Evolutionary conservation across 2,888 invertebrate species (phyloP).

Genomic region (Drosophila sordidula): DNA sequence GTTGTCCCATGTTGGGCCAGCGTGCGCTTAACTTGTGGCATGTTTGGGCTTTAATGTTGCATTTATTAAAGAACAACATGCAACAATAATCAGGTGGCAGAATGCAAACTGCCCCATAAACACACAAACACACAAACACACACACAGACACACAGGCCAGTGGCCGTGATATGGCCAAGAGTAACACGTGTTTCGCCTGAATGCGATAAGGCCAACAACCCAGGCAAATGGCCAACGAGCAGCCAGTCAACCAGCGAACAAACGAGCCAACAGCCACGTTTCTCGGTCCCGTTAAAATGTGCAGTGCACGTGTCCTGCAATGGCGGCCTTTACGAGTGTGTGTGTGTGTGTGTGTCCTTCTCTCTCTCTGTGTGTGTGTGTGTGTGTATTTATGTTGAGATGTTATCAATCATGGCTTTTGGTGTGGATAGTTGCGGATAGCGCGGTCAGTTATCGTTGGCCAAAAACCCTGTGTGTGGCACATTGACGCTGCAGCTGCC

Average conservation of each 20-base stretch:
- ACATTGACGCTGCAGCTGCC: conserved; percentile 48
- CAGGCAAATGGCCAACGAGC: conserved; percentile 23
- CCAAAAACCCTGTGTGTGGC: conserved; percentile 46
- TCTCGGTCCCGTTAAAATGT: conserved; percentile 45
- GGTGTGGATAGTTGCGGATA: conserved; percentile 78
- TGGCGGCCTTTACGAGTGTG: background rate
- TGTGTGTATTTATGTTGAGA: conserved; percentile 57
- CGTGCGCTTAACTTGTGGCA: conserved; percentile 15
- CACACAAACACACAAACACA: conserved; percentile 12
- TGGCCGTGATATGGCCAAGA: conserved; percentile 47
- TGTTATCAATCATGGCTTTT: conserved; percentile 79
- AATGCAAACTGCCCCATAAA: conserved; percentile 19
- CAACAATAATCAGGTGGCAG: conserved; percentile 55
- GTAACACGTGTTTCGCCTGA: conserved; percentile 49
- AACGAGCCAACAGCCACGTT: conserved; percentile 34
- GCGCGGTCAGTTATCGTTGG: conserved; percentile 65
- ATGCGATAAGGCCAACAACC: conserved; percentile 66
- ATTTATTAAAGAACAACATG: conserved; percentile 57
- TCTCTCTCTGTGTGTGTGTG: conserved; percentile 22
- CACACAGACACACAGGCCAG: background rate
- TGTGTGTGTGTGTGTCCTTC: background rate
- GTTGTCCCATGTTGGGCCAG: conserved; percentile 6
- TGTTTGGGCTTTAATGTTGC: conserved; percentile 35
- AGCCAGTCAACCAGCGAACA: conserved; percentile 21
- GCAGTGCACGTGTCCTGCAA: conserved; percentile 39